A percentile compares a stretch with the other conserved stretches of the same genome.
These are phyloP conservation scores for Ellobius talpinus DNA, from an alignment of 2,113 vertebrate species.

Conservation along the genomic window DNA sequence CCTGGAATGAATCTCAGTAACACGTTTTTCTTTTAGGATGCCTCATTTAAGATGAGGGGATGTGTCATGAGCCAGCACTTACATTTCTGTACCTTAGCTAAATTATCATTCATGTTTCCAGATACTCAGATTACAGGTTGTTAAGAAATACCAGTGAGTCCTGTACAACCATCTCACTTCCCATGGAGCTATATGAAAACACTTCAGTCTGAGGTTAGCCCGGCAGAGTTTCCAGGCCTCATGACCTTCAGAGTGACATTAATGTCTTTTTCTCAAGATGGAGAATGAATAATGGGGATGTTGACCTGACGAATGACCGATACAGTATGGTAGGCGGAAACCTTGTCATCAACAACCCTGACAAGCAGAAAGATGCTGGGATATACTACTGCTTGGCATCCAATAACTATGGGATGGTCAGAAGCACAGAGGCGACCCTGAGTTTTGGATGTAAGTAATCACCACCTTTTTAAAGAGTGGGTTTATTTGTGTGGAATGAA, in stretches of 20 bases:
- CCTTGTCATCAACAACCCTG: slow-evolving; percentile 93
- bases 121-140: not conserved
- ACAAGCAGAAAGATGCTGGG: slow-evolving; percentile 92
- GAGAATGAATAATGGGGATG: slow-evolving; percentile 90
- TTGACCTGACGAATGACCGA: slow-evolving; percentile 89
- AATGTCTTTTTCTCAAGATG: slow-evolving; percentile 89
- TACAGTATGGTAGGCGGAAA: slow-evolving; percentile 94
- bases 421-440: slow-evolving; percentile 93
- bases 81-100: not conserved
- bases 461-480: slow-evolving; percentile 9
- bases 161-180: not conserved
- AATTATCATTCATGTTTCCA: slow-evolving; percentile 31
- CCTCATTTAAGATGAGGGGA: not conserved
- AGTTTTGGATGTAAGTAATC: slow-evolving; percentile 96
- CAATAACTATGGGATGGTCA: slow-evolving; percentile 92
- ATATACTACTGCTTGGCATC: slow-evolving; percentile 93
- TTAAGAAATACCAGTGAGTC: not conserved
- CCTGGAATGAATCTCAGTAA: not conserved
- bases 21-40: not conserved
- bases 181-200: not conserved
- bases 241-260: slow-evolving; percentile 19
- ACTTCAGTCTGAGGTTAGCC: not conserved
- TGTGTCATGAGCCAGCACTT: not conserved
- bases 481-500: not conserved
- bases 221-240: not conserved